Conservation (phyloP, 2,113 vertebrate species). For the Chauna torquata region DNA sequence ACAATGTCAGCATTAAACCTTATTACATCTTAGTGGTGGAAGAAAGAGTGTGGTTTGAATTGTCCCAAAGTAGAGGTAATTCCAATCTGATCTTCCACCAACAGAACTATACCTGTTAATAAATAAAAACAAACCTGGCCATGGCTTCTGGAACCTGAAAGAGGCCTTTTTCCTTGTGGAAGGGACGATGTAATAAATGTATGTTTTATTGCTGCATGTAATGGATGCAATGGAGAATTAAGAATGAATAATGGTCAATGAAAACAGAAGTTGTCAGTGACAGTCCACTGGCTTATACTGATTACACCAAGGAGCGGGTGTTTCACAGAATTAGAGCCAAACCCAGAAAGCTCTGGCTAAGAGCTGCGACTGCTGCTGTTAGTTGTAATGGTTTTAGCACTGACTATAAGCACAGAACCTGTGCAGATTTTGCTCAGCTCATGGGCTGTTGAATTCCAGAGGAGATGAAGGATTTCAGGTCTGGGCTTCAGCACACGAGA, state of each 20-base stretch:
- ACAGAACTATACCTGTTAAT: not conserved
- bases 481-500: not conserved
- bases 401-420: not conserved
- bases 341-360: not conserved
- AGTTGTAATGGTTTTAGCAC: accelerated
- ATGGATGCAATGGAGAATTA: not conserved
- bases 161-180: not conserved
- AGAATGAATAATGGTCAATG: not conserved
- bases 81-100: not conserved
- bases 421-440: not conserved
- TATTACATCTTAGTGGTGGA: not conserved
- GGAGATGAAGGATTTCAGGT: not conserved
- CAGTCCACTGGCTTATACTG: not conserved
- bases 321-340: not conserved
- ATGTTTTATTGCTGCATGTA: not conserved
- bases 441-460: not conserved
- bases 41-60: not conserved
- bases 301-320: not conserved
- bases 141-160: not conserved
- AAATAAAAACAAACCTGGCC: not conserved
- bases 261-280: not conserved
- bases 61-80: not conserved
- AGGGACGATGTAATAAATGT: not conserved
- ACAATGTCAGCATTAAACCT: not conserved
- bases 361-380: not conserved